phyloP scores from a whole-genome alignment of 1,140 invertebrate species.

The Drosophila obscura region DNA sequence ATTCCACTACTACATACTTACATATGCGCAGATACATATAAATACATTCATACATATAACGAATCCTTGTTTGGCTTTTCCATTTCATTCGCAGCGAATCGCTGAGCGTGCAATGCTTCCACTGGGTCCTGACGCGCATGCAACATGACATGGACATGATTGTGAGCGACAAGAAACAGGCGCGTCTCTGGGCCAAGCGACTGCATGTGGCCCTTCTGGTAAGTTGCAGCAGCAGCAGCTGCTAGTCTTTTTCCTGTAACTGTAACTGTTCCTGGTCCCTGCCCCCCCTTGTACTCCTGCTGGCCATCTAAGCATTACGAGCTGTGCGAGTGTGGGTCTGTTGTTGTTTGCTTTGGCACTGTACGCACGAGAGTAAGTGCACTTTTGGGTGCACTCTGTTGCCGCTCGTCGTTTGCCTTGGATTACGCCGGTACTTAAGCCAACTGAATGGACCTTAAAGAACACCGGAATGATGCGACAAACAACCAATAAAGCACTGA shows the following conservation, averaged over 20 bases:
- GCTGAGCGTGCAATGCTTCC: conserved; percentile 94
- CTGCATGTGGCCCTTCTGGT: conserved; percentile 91
- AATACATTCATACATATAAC: conserved; percentile 7
- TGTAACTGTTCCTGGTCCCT: neutral
- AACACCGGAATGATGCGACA: conserved; percentile 11
- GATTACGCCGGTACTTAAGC: conserved; percentile 35
- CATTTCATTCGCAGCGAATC: conserved; percentile 89
- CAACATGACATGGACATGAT: conserved; percentile 96
- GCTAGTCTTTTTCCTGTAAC: neutral
- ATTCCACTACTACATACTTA: conserved; percentile 38
- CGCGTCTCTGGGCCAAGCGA: conserved; percentile 91
- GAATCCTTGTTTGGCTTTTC: conserved; percentile 28
- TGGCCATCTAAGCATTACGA: conserved; percentile 18
- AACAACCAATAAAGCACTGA: conserved; percentile 22
- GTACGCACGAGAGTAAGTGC: conserved; percentile 47
- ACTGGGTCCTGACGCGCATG: conserved; percentile 96
- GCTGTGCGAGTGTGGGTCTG: conserved; percentile 35
- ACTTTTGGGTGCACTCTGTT: conserved; percentile 72
- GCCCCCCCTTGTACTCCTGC: neutral
- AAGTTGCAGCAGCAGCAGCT: conserved; percentile 58
- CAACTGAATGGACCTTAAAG: conserved; percentile 33
- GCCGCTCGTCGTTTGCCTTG: conserved; percentile 49
- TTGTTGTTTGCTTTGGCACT: conserved; percentile 70
- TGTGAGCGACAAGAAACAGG: conserved; percentile 93
- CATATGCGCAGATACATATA: conserved; percentile 20